Evolutionary conservation across 1,140 invertebrate genomes (phyloP).

Genomic region (Orchestia grillus): DNA sequence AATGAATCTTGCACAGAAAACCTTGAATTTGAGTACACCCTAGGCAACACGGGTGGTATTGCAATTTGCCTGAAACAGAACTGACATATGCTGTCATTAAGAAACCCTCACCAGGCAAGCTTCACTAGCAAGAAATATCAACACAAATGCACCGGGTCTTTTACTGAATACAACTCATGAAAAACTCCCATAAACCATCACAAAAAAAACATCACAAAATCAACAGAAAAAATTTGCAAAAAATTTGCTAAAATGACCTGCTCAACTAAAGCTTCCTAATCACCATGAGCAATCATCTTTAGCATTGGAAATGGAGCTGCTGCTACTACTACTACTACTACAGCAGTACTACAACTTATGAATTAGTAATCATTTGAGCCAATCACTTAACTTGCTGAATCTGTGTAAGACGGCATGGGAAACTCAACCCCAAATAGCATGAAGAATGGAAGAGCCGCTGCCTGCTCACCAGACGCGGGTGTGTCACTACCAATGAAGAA

Average conservation of each 20-base stretch:
- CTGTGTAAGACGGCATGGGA: neutral
- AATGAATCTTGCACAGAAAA: neutral
- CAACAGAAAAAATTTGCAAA: no score
- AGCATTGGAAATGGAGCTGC: neutral
- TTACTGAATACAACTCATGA: no score
- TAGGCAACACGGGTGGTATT: neutral
- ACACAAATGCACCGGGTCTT: no score
- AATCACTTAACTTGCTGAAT: neutral
- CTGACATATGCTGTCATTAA: neutral
- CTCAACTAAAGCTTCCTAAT: no score
- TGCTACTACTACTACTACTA: no score
- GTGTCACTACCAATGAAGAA: neutral
- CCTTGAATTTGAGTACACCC: neutral
- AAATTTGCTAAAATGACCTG: no score
- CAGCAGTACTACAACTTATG: neutral
- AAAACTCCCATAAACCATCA: no score
- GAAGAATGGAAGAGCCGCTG: neutral
- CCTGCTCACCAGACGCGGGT: neutral
- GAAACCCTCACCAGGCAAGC: neutral
- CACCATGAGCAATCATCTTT: neutral
- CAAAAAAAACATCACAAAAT: no score
- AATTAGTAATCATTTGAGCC: neutral
- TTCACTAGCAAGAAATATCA: neutral
- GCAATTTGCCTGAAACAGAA: neutral
- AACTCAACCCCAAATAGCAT: neutral